Conservation (phyloP, 92 coral and sea anemone genomes). For the Umimayanthus kanabou region DNA sequence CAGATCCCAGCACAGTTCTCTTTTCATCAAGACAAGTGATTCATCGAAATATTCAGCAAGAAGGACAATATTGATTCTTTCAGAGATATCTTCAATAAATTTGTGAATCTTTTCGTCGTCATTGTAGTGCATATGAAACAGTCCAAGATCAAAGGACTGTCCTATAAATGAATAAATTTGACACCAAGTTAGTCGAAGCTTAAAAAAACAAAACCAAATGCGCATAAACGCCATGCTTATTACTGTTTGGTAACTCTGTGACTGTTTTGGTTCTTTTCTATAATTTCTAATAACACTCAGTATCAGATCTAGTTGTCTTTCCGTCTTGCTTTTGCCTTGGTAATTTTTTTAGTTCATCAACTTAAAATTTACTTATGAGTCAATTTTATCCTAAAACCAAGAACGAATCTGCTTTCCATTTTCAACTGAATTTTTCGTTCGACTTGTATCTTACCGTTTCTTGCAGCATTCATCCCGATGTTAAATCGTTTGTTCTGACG, state of each 20-base stretch:
- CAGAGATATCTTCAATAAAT: conserved; percentile 65
- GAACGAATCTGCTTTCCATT: neutral
- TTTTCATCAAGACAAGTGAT: conserved; percentile 81
- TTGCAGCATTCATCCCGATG: conserved; percentile 61
- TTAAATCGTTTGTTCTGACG: conserved; percentile 53
- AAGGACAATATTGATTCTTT: conserved; percentile 73
- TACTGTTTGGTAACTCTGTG: no score
- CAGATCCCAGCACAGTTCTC: conserved; percentile 84
- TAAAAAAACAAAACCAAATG: no score
- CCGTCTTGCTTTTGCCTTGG: no score
- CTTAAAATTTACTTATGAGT: no score
- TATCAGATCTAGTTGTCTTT: no score
- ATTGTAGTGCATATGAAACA: conserved; percentile 62
- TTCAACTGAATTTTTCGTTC: neutral
- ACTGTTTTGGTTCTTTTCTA: no score
- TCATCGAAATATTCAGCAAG: conserved; percentile 88
- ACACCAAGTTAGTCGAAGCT: neutral
- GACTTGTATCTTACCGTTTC: conserved; percentile 61
- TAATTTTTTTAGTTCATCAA: no score
- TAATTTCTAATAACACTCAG: no score
- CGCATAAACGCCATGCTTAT: no score
- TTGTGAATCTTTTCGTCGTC: conserved; percentile 50
- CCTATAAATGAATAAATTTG: conserved; percentile 50
- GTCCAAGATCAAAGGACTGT: conserved; percentile 80
- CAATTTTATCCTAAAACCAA: neutral